phyloP scores from a whole-genome alignment of 1,140 invertebrate genomes.

The Bombus superbus region DNA sequence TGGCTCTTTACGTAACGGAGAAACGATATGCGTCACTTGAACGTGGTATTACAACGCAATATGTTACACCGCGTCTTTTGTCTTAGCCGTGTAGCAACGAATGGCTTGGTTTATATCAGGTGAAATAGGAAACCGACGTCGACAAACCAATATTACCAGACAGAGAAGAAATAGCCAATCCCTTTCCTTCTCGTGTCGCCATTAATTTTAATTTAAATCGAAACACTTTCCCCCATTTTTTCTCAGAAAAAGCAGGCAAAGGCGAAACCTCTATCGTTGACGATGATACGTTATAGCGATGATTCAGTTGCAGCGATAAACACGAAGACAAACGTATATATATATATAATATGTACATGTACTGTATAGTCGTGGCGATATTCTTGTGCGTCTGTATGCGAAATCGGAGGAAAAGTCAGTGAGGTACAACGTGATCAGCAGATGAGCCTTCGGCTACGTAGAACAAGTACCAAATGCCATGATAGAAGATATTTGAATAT shows the following conservation, averaged over 20 bases:
- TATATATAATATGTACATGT: too few relatives aligned
- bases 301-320: constrained; percentile 18
- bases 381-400: constrained; percentile 10
- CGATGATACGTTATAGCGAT: constrained; percentile 8
- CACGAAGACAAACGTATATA: background rate
- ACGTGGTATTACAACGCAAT: background rate
- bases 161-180: background rate
- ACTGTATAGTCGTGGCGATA: background rate
- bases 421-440: constrained; percentile 48
- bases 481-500: constrained; percentile 60
- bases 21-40: background rate
- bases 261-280: constrained; percentile 7
- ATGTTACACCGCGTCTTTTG: background rate
- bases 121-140: background rate
- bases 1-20: too few relatives aligned
- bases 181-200: background rate
- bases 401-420: constrained; percentile 19
- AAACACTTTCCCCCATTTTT: background rate
- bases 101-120: background rate
- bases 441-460: constrained; percentile 53
- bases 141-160: background rate
- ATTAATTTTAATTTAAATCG: constrained; percentile 33
- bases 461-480: constrained; percentile 41
- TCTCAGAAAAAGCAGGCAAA: background rate
- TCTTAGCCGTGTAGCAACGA: background rate